phyloP scores from a whole-genome alignment of 1,140 invertebrate species.

The Drosophila sp. region DNA sequence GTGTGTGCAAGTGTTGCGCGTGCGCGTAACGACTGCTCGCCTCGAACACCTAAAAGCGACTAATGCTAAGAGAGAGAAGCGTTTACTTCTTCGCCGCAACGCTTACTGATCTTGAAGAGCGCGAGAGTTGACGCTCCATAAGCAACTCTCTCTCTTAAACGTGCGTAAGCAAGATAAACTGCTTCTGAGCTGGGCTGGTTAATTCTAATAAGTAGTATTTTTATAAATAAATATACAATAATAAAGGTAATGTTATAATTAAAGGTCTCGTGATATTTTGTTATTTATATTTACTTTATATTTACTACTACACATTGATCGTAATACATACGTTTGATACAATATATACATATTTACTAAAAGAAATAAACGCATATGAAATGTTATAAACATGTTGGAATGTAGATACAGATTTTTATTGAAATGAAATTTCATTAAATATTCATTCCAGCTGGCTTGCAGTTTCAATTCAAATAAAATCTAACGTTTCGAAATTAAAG shows the following conservation, averaged over 20 bases:
- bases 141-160: background rate
- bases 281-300: too few relatives aligned
- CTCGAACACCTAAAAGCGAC: constrained; percentile 42
- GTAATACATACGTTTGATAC: too few relatives aligned
- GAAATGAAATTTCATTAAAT: background rate
- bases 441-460: background rate
- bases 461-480: background rate
- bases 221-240: background rate
- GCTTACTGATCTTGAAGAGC: constrained; percentile 22
- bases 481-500: background rate
- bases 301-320: too few relatives aligned
- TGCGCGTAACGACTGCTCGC: constrained; percentile 46
- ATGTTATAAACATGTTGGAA: background rate
- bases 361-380: too few relatives aligned
- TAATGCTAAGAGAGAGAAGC: constrained; percentile 32
- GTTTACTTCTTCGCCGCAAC: background rate
- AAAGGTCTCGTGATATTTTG: too few relatives aligned
- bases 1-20: constrained; percentile 32
- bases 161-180: background rate
- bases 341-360: too few relatives aligned
- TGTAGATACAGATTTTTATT: background rate
- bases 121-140: background rate
- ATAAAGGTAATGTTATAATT: too few relatives aligned
- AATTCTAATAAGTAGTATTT: too few relatives aligned
- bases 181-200: background rate